Evolutionary conservation across 2,797 vertebrate species (phyloP).

Genomic region (Hydrolagus colliei): DNA sequence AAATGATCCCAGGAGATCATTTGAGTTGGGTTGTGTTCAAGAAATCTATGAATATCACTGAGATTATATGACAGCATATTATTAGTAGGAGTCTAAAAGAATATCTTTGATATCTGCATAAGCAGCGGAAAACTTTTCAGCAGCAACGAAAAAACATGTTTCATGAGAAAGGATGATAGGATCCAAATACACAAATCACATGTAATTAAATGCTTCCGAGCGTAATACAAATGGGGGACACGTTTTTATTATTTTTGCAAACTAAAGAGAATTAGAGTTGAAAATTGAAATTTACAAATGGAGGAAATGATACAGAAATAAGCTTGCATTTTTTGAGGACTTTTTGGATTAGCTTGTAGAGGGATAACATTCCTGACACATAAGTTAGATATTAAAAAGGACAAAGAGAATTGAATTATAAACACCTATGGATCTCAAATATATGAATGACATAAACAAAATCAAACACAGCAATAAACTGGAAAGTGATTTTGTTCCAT

Average conservation of each 20-base stretch:
- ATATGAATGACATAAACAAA: neutral
- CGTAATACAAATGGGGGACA: neutral
- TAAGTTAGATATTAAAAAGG: neutral
- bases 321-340: neutral
- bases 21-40: slow-evolving; percentile 14
- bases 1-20: slow-evolving; percentile 20
- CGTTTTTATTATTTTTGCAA: slow-evolving; percentile 10
- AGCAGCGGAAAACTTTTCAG: neutral
- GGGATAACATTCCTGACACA: neutral
- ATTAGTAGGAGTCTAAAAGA: neutral
- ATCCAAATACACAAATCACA: neutral
- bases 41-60: slow-evolving; percentile 4
- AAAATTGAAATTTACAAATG: neutral
- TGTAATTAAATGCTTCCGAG: neutral
- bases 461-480: neutral
- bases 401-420: neutral
- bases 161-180: neutral
- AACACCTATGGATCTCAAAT: neutral
- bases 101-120: neutral
- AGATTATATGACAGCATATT: slow-evolving; percentile 7
- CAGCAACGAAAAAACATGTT: neutral
- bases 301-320: slow-evolving; percentile 13
- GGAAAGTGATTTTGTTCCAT: too few relatives aligned
- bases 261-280: neutral
- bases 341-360: neutral